Base-by-base conservation (phyloP, 2,888 invertebrate species). In the Drosophila prolongata region DNA sequence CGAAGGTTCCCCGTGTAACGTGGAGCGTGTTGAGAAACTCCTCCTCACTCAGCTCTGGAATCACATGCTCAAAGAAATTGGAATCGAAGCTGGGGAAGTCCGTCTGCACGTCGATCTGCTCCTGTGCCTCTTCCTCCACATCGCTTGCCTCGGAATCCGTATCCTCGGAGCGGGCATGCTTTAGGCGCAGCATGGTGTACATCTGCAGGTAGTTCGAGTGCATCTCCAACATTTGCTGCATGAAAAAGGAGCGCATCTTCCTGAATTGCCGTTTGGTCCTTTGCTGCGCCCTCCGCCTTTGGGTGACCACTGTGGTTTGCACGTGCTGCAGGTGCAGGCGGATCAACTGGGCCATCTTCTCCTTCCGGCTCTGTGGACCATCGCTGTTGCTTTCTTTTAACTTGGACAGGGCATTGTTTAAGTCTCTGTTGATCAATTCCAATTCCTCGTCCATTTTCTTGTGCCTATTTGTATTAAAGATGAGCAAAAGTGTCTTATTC, bases 21-120 rank as follows among this genome's bases (percentile, higher is more conserved):
- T 90, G 92, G 44, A 92, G 87, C 13, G 80, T 87, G 27, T 85
- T 75, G 0, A 92, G 69, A 79, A 92, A 92, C 42, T 91, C 76
- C 3, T 80, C 76, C 35, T 89, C 79, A 6, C 75, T 83, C 27
- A 79, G 87, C 0, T 56, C 55, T 16, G 54, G 81, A 67, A 77
- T 82, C 64, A 19, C 47, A 50, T 37, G 70, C 69, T 66, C 90
- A 56, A 71, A 87, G 19, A 86, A 80, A 3, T 24, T 40, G 0
- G 61, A 19, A 6, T 59, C 24, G 10, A 58, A 58, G 19, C n/a
- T 27, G 4, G 59, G 40, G 14, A 58, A 19, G 5, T 58, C 40
- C 2, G 40, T 19, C 4, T 13, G 35, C 24, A 24, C 1, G 14
- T 11, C 30, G 9, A 16, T 2, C 27, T 46, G 10, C 30, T 64